A percentile compares a stretch with the other conserved stretches of the same genome.
Conservation (phyloP, 2,113 vertebrate species). For the Oxyruncus cristatus region DNA sequence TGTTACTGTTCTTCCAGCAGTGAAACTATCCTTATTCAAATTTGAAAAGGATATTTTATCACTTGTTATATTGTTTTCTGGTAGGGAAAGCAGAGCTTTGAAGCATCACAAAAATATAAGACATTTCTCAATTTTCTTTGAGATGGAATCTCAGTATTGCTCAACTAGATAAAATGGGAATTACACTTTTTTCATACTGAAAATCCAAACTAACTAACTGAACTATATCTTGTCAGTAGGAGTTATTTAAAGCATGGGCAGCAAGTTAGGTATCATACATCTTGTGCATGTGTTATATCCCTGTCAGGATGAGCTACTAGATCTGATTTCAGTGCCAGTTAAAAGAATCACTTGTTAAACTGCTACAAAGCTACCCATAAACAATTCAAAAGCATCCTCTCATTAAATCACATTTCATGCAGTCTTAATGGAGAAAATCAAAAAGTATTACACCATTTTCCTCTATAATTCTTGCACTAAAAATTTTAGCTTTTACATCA, state of each 20-base stretch:
- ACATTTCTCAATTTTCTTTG: background rate
- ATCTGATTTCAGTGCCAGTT: background rate
- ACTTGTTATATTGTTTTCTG: background rate
- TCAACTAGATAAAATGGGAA: background rate
- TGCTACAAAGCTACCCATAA: background rate
- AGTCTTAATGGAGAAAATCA: background rate
- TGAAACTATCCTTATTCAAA: background rate
- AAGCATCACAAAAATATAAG: background rate
- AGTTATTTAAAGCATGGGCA: background rate
- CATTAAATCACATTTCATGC: background rate
- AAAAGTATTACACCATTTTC: background rate
- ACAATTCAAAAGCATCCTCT: background rate
- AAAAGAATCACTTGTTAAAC: background rate
- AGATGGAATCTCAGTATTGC: background rate
- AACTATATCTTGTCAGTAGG: too few relatives aligned
- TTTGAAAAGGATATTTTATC: background rate
- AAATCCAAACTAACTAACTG: background rate
- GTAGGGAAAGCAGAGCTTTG: background rate
- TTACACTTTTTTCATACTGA: background rate
- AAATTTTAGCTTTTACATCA: accelerated
- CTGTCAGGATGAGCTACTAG: background rate
- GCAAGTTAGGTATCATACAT: background rate
- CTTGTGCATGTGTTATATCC: accelerated
- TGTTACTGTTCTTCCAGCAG: background rate
- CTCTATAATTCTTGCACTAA: background rate